A percentile compares a stretch with the other conserved stretches of the same genome.
phyloP scores from a whole-genome alignment of 2,888 invertebrate species.

The Silvanus unidentatus region DNA sequence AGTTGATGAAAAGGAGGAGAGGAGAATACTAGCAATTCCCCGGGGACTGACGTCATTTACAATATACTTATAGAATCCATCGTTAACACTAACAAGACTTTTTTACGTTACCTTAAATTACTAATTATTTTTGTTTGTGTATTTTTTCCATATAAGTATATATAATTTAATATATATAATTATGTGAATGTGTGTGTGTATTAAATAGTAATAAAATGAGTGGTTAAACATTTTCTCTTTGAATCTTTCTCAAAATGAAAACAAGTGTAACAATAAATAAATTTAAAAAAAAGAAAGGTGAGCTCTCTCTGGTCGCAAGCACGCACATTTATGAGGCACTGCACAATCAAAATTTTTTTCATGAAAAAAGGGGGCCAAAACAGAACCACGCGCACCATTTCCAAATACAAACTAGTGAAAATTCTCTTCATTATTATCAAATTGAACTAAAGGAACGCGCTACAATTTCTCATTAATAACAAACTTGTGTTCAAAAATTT shows the following conservation, averaged over 20 bases:
- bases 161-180: not conserved
- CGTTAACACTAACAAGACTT: slow-evolving; percentile 5
- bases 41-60: no score
- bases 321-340: slow-evolving; percentile 32
- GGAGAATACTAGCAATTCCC: not conserved
- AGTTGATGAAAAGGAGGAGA: not conserved
- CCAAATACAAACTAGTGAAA: no score
- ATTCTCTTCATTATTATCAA: no score
- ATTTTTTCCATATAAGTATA: not conserved
- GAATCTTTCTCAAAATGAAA: no score
- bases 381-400: not conserved
- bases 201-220: no score
- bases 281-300: no score
- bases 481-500: no score
- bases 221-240: no score
- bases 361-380: slow-evolving; percentile 3
- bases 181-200: not conserved
- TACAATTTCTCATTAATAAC: no score
- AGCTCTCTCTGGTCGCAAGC: slow-evolving; percentile 32
- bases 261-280: no score
- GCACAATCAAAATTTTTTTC: slow-evolving; percentile 22
- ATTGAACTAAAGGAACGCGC: no score
- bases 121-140: not conserved
- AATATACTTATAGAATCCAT: not conserved
- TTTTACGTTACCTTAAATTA: not conserved